Base-by-base conservation (phyloP, 2,888 invertebrate species). In the Platycnemis pennipes region DNA sequence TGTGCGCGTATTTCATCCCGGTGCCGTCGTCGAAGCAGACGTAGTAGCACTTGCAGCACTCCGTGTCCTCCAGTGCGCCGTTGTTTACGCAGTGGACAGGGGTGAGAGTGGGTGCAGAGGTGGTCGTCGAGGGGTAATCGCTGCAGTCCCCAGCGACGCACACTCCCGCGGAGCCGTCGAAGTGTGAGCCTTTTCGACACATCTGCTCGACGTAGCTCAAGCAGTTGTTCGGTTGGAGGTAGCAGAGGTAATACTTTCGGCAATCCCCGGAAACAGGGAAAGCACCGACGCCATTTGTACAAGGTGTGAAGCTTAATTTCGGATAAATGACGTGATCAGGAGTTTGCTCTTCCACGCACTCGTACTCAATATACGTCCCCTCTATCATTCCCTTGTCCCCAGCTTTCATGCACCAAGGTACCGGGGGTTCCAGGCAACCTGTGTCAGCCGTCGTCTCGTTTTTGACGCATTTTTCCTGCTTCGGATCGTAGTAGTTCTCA, bases 181-280 rank as follows among this genome's bases (percentile, higher is more conserved):
- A 91, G 53, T 91, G 37, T 4, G 91, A 42, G 26, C 63, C 91
- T 7, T 8, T 7, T 8, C 56, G 53, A 37, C 91, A 91, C 0
- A 26, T 91, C 42, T 63, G 42, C 11, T 44, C 56, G 19, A 19
- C 26, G 37, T 53, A 53, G 53, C 11, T 26, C 4, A 42, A 26
- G 56, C 26, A 19, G 16, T n/a, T 37, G 7, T 44, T 44, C 5
- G 31, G 77, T 44, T 42, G 91, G 22, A 22, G 26, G 91, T 91
- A 91, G 56, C 91, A 91, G 11, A 91, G 26, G 91, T 63, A 91
- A 44, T 44, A 91, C 44, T 56, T 91, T 22, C n/a, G 53, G 63
- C 91, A 91, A 44, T 91, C 44, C 5, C 11, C 37, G 0, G 91
- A 5, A 63, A 42, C 56, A 11, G 53, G 44, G 63, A 42, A 91